These are phyloP conservation scores for Drosophila paranaensis DNA, from an alignment of 2,888 invertebrate species.

Conservation along the genomic window DNA sequence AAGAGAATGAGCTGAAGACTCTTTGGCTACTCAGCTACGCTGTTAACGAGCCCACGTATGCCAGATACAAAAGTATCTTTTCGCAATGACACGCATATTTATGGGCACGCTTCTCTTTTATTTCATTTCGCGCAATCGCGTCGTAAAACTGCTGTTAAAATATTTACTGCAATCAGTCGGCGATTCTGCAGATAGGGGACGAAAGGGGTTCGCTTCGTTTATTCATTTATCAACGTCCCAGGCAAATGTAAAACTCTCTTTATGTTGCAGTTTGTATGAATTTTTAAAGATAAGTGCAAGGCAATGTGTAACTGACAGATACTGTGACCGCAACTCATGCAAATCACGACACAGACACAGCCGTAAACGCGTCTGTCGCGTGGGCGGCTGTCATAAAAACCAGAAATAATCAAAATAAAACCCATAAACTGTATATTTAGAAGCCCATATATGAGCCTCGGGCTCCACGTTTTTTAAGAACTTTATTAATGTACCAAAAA, in stretches of 20 bases:
- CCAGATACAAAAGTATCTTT: slow-evolving; percentile 49
- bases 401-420: neutral
- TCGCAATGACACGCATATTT: slow-evolving; percentile 63
- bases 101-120: slow-evolving; percentile 40
- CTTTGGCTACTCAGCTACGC: slow-evolving; percentile 44
- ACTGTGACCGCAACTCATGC: slow-evolving; percentile 46
- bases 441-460: slow-evolving; percentile 12
- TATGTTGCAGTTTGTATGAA: slow-evolving; percentile 44
- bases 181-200: neutral
- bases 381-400: slow-evolving; percentile 51
- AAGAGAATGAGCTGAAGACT: slow-evolving; percentile 16
- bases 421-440: slow-evolving; percentile 28
- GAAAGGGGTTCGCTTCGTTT: slow-evolving; percentile 65
- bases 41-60: slow-evolving; percentile 26
- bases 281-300: slow-evolving; percentile 38
- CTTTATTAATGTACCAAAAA: slow-evolving; percentile 7
- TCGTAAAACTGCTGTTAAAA: slow-evolving; percentile 68
- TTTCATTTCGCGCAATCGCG: slow-evolving; percentile 47
- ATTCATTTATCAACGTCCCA: slow-evolving; percentile 67
- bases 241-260: slow-evolving; percentile 41
- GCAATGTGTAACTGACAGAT: slow-evolving; percentile 58
- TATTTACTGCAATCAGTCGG: slow-evolving; percentile 47
- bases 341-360: slow-evolving; percentile 58
- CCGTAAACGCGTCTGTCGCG: slow-evolving; percentile 41
- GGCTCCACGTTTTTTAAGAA: neutral